phyloP scores from a whole-genome alignment of 2,113 vertebrate genomes.

The Malurus alboscapulatus region DNA sequence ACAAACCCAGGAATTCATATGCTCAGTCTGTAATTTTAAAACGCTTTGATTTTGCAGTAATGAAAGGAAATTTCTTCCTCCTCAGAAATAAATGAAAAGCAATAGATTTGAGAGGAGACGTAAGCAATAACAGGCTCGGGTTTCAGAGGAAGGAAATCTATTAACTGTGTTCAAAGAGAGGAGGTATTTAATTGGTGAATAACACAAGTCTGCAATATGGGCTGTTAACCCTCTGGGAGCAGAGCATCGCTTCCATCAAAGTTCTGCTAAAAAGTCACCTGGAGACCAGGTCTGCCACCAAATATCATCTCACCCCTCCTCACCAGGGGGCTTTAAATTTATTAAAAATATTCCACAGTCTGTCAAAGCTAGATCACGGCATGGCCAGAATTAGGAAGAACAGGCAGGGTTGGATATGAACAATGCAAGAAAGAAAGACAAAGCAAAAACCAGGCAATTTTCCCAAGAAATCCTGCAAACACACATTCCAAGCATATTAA shows the following conservation, averaged over 20 bases:
- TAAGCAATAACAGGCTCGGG: conserved; percentile 37
- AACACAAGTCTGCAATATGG: background rate
- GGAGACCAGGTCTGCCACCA: background rate
- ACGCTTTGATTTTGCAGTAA: conserved; percentile 30
- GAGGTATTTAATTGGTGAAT: conserved; percentile 56
- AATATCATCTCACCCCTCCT: background rate
- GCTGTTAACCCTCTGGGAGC: conserved; percentile 18
- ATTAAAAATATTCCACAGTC: background rate
- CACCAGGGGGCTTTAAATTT: background rate
- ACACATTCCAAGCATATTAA: background rate
- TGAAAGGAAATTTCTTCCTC: conserved; percentile 35
- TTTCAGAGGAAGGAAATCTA: conserved; percentile 54
- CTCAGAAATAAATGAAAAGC: conserved; percentile 50
- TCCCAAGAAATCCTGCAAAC: background rate
- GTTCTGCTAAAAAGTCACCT: background rate
- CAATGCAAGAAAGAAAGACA: accelerated
- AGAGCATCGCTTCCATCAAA: accelerated
- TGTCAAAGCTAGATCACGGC: background rate
- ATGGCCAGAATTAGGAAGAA: background rate
- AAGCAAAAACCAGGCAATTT: background rate
- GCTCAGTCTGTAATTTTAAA: background rate
- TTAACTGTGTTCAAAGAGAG: conserved; percentile 55
- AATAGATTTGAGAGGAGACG: background rate
- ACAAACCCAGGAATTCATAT: background rate
- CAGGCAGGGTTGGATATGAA: background rate